Conservation (phyloP, 1,140 invertebrate species). For the Scaptomyza pallida region DNA sequence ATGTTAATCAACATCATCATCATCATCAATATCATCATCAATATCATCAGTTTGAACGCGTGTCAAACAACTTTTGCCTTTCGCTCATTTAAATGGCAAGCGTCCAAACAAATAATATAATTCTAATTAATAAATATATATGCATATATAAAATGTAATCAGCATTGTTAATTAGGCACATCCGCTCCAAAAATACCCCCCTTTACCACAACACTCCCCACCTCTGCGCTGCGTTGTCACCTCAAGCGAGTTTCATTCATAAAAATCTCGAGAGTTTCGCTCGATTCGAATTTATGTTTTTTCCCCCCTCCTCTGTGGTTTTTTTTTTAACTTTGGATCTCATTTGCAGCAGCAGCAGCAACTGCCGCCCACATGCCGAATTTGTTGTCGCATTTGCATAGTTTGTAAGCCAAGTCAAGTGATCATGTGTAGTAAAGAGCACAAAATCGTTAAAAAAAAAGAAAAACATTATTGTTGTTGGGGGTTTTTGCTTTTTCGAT, state of each 20-base stretch:
- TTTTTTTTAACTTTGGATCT: constrained; percentile 12
- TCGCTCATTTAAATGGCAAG: constrained; percentile 65
- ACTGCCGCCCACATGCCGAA: constrained; percentile 61
- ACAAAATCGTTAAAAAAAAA: constrained; percentile 74
- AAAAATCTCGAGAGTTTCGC: constrained; percentile 56
- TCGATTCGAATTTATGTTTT: constrained; percentile 18
- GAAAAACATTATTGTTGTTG: no score
- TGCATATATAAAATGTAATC: constrained; percentile 68
- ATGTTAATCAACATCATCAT: neutral
- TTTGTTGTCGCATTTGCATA: constrained; percentile 69
- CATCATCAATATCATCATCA: constrained; percentile 5
- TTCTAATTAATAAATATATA: constrained; percentile 73
- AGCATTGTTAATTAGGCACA: constrained; percentile 80
- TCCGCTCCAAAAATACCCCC: constrained; percentile 53
- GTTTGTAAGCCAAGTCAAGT: constrained; percentile 72
- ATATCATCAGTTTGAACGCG: neutral
- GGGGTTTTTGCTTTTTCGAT: constrained; percentile 58
- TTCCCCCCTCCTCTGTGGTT: no score
- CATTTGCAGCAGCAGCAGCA: constrained; percentile 37
- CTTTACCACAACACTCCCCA: constrained; percentile 22
- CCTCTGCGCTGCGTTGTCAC: constrained; percentile 30
- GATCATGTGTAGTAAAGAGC: constrained; percentile 69
- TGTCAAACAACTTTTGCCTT: constrained; percentile 43
- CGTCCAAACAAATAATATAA: constrained; percentile 45
- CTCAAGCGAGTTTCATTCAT: constrained; percentile 68